phyloP scores from a whole-genome alignment of 2,113 vertebrate genomes.

The Lasiurus borealis region DNA sequence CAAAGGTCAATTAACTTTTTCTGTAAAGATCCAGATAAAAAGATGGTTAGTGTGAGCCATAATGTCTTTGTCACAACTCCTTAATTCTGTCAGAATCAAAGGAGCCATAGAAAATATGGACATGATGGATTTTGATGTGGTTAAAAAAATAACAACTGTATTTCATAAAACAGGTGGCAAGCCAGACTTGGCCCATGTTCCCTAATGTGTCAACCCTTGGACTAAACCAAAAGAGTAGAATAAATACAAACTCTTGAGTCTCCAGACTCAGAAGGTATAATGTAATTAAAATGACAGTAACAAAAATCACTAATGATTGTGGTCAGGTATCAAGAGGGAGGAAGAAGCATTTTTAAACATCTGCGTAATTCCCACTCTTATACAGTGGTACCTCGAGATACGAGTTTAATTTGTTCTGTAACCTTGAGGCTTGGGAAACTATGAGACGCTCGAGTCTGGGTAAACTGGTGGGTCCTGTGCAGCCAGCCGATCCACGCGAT shows the following conservation, averaged over 20 bases:
- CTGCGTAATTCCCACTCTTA: not conserved
- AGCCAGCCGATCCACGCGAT: too few species aligned
- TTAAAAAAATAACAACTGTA: not conserved
- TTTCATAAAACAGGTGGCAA: not conserved
- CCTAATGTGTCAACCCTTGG: not conserved
- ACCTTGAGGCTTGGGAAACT: too few species aligned
- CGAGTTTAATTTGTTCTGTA: too few species aligned
- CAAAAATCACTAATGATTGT: not conserved
- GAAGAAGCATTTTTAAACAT: not conserved
- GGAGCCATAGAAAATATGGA: not conserved
- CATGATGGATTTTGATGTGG: not conserved
- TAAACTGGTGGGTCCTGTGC: too few species aligned
- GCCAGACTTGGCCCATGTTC: not conserved
- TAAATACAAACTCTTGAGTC: not conserved
- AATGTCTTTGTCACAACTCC: not conserved
- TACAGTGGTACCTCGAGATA: too few species aligned
- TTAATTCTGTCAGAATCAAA: not conserved
- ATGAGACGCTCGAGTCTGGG: too few species aligned
- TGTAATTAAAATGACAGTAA: not conserved
- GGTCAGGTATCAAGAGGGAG: not conserved
- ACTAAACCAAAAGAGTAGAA: not conserved
- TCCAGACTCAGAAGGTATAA: not conserved
- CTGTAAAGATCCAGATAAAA: not conserved
- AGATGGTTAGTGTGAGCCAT: not conserved
- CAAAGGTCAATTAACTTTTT: not conserved